phyloP scores from a whole-genome alignment of 2,888 invertebrate genomes.

The Eucriotettix oculatus region DNA sequence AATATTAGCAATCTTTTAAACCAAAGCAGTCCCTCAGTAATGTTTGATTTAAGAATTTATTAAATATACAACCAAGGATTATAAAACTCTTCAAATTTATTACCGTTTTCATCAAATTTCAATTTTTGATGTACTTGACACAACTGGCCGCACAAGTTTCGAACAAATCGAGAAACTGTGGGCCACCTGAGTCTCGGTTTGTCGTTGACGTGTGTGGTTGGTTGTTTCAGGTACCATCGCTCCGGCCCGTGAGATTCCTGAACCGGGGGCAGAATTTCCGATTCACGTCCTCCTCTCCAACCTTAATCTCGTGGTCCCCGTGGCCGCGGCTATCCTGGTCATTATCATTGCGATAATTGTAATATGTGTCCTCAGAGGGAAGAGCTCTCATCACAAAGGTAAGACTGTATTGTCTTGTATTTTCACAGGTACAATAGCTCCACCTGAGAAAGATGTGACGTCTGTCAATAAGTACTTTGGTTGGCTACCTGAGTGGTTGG shows the following conservation, averaged over 20 bases:
- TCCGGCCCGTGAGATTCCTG: constrained; percentile 70
- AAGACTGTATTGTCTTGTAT: constrained; percentile 27
- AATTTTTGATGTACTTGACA: background rate
- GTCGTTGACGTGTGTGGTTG: constrained; percentile 2
- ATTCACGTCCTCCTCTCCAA: constrained; percentile 77
- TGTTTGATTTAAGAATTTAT: no score
- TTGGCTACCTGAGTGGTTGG: constrained; percentile 76
- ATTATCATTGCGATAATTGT: constrained; percentile 86
- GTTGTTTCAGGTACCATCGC: constrained; percentile 72
- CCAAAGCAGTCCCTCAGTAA: no score
- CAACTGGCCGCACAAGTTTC: constrained; percentile 1
- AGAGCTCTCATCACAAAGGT: constrained; percentile 74
- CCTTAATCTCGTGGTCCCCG: constrained; percentile 84
- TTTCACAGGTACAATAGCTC: constrained; percentile 61
- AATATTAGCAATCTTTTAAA: no score
- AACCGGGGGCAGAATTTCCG: constrained; percentile 54
- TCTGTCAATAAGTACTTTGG: constrained; percentile 38
- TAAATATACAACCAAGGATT: no score
- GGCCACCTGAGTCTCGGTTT: background rate
- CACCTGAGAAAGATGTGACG: constrained; percentile 28
- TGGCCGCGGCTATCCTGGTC: constrained; percentile 79
- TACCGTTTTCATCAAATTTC: background rate
- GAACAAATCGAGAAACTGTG: constrained; percentile 1
- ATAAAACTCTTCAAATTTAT: background rate
- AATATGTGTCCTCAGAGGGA: constrained; percentile 78